These are phyloP conservation scores for Sipha maydis DNA, from an alignment of 2,888 invertebrate species.

Conservation along the genomic window DNA sequence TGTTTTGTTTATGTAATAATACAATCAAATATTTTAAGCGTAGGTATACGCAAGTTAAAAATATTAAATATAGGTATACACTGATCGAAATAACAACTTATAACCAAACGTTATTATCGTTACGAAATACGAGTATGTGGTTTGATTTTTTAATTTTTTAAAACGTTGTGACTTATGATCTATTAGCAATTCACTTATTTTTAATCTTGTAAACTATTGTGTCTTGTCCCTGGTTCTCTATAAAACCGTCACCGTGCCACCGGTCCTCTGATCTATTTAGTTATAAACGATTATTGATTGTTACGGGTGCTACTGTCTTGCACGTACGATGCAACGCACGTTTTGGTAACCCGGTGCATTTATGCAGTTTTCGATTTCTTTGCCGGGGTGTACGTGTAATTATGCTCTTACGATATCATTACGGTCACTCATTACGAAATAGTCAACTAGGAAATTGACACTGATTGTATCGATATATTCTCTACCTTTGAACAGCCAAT, in stretches of 20 bases:
- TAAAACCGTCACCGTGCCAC: too few relatives aligned
- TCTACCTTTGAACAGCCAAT: constrained; percentile 32
- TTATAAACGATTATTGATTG: neutral
- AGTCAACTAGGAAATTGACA: constrained; percentile 28
- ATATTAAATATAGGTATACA: neutral
- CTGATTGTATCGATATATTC: constrained; percentile 5
- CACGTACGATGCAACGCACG: neutral
- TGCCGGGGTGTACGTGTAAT: neutral
- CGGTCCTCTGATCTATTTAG: too few relatives aligned
- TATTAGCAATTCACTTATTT: too few relatives aligned
- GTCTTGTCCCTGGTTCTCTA: neutral
- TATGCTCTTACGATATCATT: neutral
- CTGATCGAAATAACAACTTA: neutral
- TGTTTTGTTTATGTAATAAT: neutral
- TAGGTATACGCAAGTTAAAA: neutral
- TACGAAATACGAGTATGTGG: neutral
- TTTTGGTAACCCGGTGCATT: neutral
- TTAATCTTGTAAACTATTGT: neutral
- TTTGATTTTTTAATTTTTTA: too few relatives aligned
- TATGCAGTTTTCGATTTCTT: constrained; percentile 10
- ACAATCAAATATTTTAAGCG: neutral
- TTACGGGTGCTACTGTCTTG: neutral
- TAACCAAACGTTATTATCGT: neutral
- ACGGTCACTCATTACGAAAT: neutral
- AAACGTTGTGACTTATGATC: too few relatives aligned